Evolutionary conservation across 2,113 vertebrate species (phyloP).

Genomic region (Eclectus roratus): DNA sequence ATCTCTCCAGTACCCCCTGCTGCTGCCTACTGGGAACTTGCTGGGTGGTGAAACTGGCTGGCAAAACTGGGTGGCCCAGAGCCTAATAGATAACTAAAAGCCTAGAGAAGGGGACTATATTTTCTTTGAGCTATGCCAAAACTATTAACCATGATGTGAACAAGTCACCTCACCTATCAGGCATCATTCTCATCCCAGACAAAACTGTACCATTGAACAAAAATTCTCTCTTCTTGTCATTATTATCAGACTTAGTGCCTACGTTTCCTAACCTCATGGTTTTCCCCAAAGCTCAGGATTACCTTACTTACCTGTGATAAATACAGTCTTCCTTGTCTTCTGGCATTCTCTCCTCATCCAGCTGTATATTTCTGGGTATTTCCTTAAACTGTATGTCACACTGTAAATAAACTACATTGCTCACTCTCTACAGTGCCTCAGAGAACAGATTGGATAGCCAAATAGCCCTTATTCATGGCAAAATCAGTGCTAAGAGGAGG

Average conservation of each 20-base stretch:
- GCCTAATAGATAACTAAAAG: neutral
- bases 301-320: neutral
- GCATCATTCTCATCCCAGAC: neutral
- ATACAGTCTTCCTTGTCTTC: neutral
- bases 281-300: neutral
- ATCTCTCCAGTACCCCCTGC: neutral
- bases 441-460: neutral
- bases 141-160: neutral
- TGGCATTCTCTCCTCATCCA: neutral
- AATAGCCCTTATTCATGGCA: neutral
- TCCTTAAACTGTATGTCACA: neutral
- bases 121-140: neutral
- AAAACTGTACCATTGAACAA: neutral
- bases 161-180: neutral
- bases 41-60: neutral
- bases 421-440: neutral
- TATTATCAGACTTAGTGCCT: neutral
- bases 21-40: neutral
- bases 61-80: neutral
- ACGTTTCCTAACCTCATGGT: neutral
- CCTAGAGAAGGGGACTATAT: neutral
- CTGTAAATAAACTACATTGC: neutral
- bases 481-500: neutral
- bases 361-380: neutral
- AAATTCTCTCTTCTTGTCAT: neutral